Evolutionary conservation across 35 echinoderm and acorn worm species (phyloP).

Genomic region (Holothuria glaberrima): DNA sequence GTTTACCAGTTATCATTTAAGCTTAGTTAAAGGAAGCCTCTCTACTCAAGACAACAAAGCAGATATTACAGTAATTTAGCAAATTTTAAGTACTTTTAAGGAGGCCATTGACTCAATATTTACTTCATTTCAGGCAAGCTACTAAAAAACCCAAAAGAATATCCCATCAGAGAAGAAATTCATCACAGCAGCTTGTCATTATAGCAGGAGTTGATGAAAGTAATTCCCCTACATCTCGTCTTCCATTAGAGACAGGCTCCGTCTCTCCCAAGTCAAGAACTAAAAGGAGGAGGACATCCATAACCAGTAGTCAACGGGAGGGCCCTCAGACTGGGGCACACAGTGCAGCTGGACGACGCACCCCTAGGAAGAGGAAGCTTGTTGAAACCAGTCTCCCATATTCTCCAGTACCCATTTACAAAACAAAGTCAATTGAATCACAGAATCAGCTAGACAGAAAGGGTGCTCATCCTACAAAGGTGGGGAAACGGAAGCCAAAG

Average conservation of each 20-base stretch:
- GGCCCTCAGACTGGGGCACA: background rate
- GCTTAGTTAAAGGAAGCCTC: too few species aligned
- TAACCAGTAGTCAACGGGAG: background rate
- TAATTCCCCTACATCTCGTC: too few species aligned
- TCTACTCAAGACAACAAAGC: too few species aligned
- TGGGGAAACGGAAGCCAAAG: background rate
- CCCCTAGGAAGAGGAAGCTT: conserved; percentile 16
- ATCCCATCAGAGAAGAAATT: conserved; percentile 16
- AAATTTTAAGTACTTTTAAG: too few species aligned
- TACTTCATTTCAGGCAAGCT: background rate
- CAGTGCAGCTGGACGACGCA: background rate
- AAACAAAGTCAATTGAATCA: background rate
- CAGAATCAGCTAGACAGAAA: too few species aligned
- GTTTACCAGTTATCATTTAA: too few species aligned
- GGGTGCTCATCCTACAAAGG: background rate
- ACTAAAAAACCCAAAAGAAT: background rate
- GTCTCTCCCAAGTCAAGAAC: background rate
- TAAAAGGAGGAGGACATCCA: background rate
- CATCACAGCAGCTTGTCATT: background rate
- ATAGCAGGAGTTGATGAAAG: background rate
- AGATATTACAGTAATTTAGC: too few species aligned
- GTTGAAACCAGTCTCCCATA: background rate
- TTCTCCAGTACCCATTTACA: conserved; percentile 27
- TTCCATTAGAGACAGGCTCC: too few species aligned
- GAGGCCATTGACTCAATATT: too few species aligned